Conservation (phyloP, 2,113 vertebrate genomes). For the Ceratotherium simum region DNA sequence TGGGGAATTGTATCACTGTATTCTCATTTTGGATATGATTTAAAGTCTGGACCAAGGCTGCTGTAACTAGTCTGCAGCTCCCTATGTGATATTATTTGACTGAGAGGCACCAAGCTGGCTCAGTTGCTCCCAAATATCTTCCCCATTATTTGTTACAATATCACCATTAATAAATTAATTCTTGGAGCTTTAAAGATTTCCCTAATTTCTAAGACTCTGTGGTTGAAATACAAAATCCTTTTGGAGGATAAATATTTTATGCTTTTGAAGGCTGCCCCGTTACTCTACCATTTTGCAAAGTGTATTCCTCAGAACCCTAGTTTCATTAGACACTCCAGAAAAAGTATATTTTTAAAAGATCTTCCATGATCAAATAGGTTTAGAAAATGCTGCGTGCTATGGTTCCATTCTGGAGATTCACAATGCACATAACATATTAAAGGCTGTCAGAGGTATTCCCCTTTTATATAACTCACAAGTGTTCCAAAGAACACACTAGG, state of each 20-base stretch:
- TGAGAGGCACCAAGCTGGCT: neutral
- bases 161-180: constrained; percentile 3
- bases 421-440: neutral
- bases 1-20: neutral
- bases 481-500: neutral
- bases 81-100: neutral
- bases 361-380: neutral
- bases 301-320: neutral
- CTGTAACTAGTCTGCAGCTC: neutral
- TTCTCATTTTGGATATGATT: constrained; percentile 5
- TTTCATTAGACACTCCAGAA: neutral
- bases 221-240: neutral
- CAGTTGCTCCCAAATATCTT: neutral
- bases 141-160: neutral
- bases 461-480: neutral
- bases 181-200: neutral
- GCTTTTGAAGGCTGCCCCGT: neutral
- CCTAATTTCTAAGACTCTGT: neutral
- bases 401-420: neutral
- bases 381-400: neutral
- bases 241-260: neutral
- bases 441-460: neutral
- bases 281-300: neutral
- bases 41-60: neutral
- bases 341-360: neutral